A percentile compares a stretch with the other conserved stretches of the same genome.
Conservation (phyloP, 2,113 vertebrate genomes). For the Silurus meridionalis region DNA sequence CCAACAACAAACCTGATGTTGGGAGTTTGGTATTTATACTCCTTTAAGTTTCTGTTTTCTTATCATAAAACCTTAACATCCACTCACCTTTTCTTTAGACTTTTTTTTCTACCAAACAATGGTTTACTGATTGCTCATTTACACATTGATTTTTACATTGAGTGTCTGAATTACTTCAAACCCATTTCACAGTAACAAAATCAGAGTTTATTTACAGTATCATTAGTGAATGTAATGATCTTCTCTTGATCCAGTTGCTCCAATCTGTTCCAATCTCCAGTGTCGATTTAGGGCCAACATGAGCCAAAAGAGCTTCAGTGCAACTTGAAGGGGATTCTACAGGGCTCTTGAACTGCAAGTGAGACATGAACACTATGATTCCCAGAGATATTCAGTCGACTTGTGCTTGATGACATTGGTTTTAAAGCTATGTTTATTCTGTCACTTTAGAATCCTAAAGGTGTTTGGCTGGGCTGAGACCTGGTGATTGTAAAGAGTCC, state of each 20-base stretch:
- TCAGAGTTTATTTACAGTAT: not conserved
- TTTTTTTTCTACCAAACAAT: too few relatives aligned
- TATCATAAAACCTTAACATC: not conserved
- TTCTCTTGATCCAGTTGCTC: not conserved
- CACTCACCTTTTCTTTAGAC: not conserved
- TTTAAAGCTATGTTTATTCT: not conserved
- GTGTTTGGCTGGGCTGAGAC: not conserved
- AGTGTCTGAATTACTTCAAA: not conserved
- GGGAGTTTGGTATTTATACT: not conserved
- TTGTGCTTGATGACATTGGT: not conserved
- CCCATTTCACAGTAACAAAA: not conserved
- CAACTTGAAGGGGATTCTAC: not conserved
- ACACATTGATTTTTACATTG: not conserved
- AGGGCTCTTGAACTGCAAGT: not conserved
- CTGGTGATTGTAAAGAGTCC: not conserved
- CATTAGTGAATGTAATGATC: not conserved
- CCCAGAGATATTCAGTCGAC: not conserved
- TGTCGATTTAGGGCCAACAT: not conserved
- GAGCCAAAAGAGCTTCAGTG: not conserved
- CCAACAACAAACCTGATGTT: not conserved
- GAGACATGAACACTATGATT: not conserved
- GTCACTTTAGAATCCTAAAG: not conserved
- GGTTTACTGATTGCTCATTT: not conserved
- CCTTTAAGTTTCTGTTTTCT: not conserved
- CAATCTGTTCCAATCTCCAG: not conserved